These are phyloP conservation scores for Mycalesis mineus DNA, from an alignment of 2,888 invertebrate genomes.

Conservation along the genomic window DNA sequence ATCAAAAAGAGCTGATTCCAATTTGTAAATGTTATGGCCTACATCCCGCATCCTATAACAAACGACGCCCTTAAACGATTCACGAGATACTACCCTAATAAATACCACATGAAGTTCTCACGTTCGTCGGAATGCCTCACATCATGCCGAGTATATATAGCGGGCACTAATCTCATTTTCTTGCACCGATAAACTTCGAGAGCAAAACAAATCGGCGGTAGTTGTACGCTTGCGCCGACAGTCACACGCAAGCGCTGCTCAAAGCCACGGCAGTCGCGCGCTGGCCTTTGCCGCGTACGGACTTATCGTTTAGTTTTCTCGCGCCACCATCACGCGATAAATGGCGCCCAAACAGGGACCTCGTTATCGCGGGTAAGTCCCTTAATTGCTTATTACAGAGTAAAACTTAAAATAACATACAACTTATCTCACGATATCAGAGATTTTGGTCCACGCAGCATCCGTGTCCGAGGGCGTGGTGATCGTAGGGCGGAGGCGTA, in stretches of 20 bases:
- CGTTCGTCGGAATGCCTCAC: slow-evolving; percentile 58
- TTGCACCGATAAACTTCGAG: slow-evolving; percentile 44
- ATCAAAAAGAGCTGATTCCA: neutral
- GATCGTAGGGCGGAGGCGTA: slow-evolving; percentile 53
- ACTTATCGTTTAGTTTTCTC: slow-evolving; percentile 37
- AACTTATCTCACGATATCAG: neutral
- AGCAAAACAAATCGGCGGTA: slow-evolving; percentile 66
- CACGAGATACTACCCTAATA: slow-evolving; percentile 35
- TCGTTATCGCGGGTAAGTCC: slow-evolving; percentile 67
- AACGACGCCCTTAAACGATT: slow-evolving; percentile 33
- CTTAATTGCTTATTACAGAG: slow-evolving; percentile 10
- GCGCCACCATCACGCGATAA: slow-evolving; percentile 62
- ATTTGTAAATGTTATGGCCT: slow-evolving; percentile 6
- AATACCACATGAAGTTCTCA: slow-evolving; percentile 45
- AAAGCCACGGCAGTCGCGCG: slow-evolving; percentile 62
- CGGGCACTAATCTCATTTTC: slow-evolving; percentile 65
- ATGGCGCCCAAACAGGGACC: slow-evolving; percentile 71
- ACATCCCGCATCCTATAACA: slow-evolving; percentile 31
- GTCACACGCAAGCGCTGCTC: slow-evolving; percentile 52
- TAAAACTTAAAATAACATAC: slow-evolving; percentile 1
- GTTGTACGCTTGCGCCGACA: slow-evolving; percentile 59
- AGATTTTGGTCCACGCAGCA: slow-evolving; percentile 53
- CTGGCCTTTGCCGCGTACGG: slow-evolving; percentile 53
- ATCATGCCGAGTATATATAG: slow-evolving; percentile 56
- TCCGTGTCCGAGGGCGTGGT: slow-evolving; percentile 68